Percentiles rank a stretch among this genome's conserved stretches.
phyloP scores from a whole-genome alignment of 2,113 vertebrate genomes.

The Psilopsiagon aymara region DNA sequence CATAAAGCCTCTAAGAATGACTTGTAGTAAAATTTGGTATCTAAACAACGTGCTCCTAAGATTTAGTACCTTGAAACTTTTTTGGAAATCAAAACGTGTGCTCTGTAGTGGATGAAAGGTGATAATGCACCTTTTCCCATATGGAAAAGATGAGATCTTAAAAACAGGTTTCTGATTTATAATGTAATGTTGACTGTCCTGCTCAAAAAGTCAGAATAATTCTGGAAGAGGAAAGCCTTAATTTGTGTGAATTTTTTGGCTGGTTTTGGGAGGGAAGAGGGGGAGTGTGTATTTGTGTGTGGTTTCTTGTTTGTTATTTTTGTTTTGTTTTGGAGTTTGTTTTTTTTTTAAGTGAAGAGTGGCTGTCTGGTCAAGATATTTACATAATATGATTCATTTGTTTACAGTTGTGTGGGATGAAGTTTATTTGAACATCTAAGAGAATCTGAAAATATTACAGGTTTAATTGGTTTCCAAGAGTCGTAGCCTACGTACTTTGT shows the following conservation, averaged over 20 bases:
- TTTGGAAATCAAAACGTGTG: not conserved
- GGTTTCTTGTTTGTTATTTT: not conserved
- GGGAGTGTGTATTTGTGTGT: not conserved
- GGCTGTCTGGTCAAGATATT: not conserved
- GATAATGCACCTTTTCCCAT: not conserved
- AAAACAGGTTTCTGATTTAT: not conserved
- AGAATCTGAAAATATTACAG: not conserved
- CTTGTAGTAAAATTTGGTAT: not conserved
- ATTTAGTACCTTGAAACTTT: slow-evolving; percentile 27
- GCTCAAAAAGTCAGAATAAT: not conserved
- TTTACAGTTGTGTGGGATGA: not conserved
- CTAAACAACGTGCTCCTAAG: not conserved
- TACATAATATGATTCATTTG: not conserved
- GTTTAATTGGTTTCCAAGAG: not conserved
- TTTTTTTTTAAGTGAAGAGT: not conserved
- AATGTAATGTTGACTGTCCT: not conserved
- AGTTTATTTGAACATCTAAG: not conserved
- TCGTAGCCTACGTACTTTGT: not conserved
- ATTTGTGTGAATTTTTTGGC: not conserved
- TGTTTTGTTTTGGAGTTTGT: not conserved
- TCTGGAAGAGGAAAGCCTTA: not conserved
- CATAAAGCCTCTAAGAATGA: slow-evolving; percentile 8
- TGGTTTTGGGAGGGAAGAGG: not conserved
- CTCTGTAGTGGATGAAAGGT: not conserved
- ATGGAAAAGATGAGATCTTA: not conserved